A percentile compares a stretch with the other conserved stretches of the same genome.
phyloP scores from a whole-genome alignment of 2,888 invertebrate species.

The Protophormia terraenovae region DNA sequence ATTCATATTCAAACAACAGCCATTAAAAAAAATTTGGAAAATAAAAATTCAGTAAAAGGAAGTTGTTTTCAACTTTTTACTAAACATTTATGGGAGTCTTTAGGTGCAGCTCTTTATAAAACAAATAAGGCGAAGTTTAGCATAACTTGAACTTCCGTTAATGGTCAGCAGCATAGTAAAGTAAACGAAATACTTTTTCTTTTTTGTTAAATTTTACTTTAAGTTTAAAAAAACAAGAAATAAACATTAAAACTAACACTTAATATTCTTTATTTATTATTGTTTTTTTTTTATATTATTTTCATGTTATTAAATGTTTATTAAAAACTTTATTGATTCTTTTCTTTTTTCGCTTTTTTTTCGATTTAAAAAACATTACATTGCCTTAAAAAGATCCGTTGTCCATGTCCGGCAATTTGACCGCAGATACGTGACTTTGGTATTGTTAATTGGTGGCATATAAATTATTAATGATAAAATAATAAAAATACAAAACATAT shows the following conservation, averaged over 20 bases:
- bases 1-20: slow-evolving; percentile 37
- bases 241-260: slow-evolving; percentile 38
- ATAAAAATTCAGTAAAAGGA: slow-evolving; percentile 57
- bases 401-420: slow-evolving; percentile 67
- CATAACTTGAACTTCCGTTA: slow-evolving; percentile 65
- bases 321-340: slow-evolving; percentile 22
- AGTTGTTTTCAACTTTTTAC: slow-evolving; percentile 55
- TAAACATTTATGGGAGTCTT: slow-evolving; percentile 48
- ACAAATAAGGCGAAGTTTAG: slow-evolving; percentile 58
- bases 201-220: slow-evolving; percentile 9
- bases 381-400: slow-evolving; percentile 67
- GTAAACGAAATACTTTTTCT: slow-evolving; percentile 46
- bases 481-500: slow-evolving; percentile 3
- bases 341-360: background rate
- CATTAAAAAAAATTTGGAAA: slow-evolving; percentile 18
- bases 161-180: slow-evolving; percentile 55
- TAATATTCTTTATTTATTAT: slow-evolving; percentile 43
- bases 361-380: background rate
- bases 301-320: slow-evolving; percentile 21
- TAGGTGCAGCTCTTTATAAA: slow-evolving; percentile 62
- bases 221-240: background rate
- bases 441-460: slow-evolving; percentile 27
- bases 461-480: slow-evolving; percentile 1
- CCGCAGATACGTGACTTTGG: slow-evolving; percentile 61
- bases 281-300: background rate